A percentile compares a stretch with the other conserved stretches of the same genome.
phyloP scores from a whole-genome alignment of 2,113 vertebrate genomes.

The Pachyramphus minor region DNA sequence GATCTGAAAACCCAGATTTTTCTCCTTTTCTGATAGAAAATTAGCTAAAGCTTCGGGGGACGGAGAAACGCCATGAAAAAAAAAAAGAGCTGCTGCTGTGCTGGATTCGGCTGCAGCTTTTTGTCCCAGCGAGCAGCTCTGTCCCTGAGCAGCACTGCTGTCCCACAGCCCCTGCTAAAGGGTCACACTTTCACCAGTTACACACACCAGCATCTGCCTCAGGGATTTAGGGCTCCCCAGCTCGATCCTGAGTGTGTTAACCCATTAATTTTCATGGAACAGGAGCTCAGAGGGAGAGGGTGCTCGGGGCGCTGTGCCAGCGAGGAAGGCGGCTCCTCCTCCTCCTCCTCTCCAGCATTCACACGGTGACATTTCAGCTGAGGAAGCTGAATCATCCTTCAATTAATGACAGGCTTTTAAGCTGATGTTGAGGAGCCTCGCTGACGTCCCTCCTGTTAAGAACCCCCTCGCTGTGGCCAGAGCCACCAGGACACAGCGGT shows the following conservation, averaged over 20 bases:
- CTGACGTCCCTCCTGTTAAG: not conserved
- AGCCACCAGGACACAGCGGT: rapidly evolving
- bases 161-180: rapidly evolving
- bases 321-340: not conserved
- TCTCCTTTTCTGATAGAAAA: not conserved
- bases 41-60: not conserved
- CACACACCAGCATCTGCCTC: rapidly evolving
- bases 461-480: rapidly evolving
- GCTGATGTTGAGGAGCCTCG: not conserved
- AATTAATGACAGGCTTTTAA: not conserved
- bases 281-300: not conserved
- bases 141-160: not conserved
- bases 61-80: not conserved
- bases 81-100: not conserved
- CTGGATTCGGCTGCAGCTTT: not conserved
- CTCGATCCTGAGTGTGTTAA: not conserved
- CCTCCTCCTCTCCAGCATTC: not conserved
- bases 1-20: slow-evolving; percentile 38
- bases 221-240: rapidly evolving
- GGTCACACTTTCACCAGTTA: not conserved
- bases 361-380: not conserved
- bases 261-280: rapidly evolving
- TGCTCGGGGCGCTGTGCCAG: not conserved
- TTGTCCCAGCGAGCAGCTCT: not conserved
- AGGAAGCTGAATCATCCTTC: slow-evolving; percentile 43